Evolutionary conservation across 2,888 invertebrate genomes (phyloP), one percentile per base, ranked within the genome.

Genomic region (Polydrusus pterygomalis): DNA sequence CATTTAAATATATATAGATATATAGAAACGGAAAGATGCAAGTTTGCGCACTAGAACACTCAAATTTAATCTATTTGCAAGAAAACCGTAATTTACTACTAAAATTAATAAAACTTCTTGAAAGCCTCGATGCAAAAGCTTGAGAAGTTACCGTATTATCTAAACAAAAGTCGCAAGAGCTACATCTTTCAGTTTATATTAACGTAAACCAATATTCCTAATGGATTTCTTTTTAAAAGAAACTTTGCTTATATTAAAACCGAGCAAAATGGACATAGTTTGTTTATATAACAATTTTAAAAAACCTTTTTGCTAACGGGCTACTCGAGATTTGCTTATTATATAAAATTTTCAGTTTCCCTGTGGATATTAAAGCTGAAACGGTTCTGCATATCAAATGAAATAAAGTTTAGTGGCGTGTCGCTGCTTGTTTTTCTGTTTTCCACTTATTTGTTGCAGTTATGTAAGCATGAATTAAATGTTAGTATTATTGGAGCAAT

Each of bases 171-270:
- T 30, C 54, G 64, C 64, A 71, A 71, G 38, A 60, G 58, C 58
- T 54, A 68, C 40, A 62, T 62, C 25, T 67, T 58, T 74, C 69
- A 51, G 67, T 75, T 73, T 70, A 75, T 75, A 70, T 74, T 76
- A 76, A 78, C 68, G 70, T 70, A 77, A 76, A 75, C 77, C 78
- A 77, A 79, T 79, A 79, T 75, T 78, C 54, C 76, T 78, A 79
- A 79, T 79, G 79, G 79, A 79, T 74, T 70, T 54, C 69, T 77
- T 49, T 68, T 69, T 56, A 69, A 69, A 45, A 58, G 69, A 43
- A 70, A 69, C 60, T n/a, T 60, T 69, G 69, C 62, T 62, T 70
- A 62, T 60, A 70, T 70, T 70, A 69, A 56, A 69, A 30, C 47
- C 18, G 30, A 64, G 45, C 69, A 43, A 56, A 70, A 63, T 63